Percentiles rank a stretch among this genome's conserved stretches.
Evolutionary conservation across 2,113 vertebrate genomes (phyloP).

Genomic region (Podocnemis expansa): DNA sequence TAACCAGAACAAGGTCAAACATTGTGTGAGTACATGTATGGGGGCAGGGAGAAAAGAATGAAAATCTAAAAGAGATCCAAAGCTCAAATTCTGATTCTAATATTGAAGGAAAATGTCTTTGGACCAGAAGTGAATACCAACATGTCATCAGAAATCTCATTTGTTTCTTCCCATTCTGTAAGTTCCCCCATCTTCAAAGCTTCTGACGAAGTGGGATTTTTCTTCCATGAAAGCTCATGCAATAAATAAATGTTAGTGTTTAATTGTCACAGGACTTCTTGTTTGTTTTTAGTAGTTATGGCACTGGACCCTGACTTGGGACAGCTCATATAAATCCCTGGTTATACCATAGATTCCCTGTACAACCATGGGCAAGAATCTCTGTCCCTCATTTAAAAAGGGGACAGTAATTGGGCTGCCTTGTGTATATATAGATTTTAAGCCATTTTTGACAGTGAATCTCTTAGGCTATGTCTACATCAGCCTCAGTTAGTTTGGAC

Average conservation of each 20-base stretch:
- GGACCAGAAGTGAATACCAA: not conserved
- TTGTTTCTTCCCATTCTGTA: too few relatives aligned
- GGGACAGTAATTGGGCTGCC: not conserved
- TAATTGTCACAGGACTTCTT: too few relatives aligned
- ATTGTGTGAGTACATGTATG: not conserved
- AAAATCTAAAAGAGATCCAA: not conserved
- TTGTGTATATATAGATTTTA: not conserved
- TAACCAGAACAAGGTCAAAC: not conserved
- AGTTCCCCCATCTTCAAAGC: too few relatives aligned
- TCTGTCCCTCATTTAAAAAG: accelerated
- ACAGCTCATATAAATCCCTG: not conserved
- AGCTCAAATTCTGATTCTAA: accelerated
- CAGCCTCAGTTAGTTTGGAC: too few relatives aligned
- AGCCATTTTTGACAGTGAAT: not conserved
- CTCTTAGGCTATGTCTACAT: not conserved
- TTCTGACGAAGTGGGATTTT: too few relatives aligned
- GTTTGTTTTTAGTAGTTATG: not conserved
- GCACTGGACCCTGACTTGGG: not conserved
- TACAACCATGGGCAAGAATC: not conserved
- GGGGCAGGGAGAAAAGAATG: not conserved
- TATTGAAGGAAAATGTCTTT: not conserved
- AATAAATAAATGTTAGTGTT: too few relatives aligned
- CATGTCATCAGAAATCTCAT: not conserved
- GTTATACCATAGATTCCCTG: not conserved
- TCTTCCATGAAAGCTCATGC: too few relatives aligned